Evolutionary conservation across 2,113 vertebrate species (phyloP), one percentile per base, ranked within the genome.

Genomic region (Castor canadensis): DNA sequence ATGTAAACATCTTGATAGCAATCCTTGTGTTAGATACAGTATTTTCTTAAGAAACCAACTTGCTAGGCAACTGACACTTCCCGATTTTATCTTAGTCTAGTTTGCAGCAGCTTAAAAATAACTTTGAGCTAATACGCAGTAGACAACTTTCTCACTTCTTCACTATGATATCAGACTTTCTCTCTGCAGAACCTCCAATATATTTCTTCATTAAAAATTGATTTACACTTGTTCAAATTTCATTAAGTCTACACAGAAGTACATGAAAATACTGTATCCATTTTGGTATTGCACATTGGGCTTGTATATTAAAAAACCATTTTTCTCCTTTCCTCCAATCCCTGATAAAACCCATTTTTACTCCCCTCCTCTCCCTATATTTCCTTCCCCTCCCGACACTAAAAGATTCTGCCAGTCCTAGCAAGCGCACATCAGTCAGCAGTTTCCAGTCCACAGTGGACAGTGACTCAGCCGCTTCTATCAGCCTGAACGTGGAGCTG

Each of bases 401-500:
- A 98, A 98, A 99, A 99, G 99, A 99, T 97, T 99, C 99, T 0
- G 98, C 99, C 98, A 99, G 99, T 97, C 99, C 99, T 98, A 99
- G 99, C 98, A 99, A 99, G 98, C 99, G 99, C 95, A 99, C 99
- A 24, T 99, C 99, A 28, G 99, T 99, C 98, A 99, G 99, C 99
- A 99, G 99, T 97, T 99, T 99, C 98, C 99, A 99, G 98, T 99
- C 99, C 90, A 99, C 99, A 97, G 98, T 99, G 98, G 99, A 99
- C 98, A 99, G 99, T 96, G 99, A 99, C 98, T 99, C 99, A 9
- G 99, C 99, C 7, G 99, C 99, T 89, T 99, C 99, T 95, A 99
- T 99, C 98, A 99, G 99, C 98, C 99, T 99, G 96, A 99, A 99
- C 98, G 98, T 99, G 99, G 99, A 99, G 99, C 99, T 99, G 98